phyloP scores from a whole-genome alignment of 92 coral and sea anemone species.

The Phenganax stokvisi region DNA sequence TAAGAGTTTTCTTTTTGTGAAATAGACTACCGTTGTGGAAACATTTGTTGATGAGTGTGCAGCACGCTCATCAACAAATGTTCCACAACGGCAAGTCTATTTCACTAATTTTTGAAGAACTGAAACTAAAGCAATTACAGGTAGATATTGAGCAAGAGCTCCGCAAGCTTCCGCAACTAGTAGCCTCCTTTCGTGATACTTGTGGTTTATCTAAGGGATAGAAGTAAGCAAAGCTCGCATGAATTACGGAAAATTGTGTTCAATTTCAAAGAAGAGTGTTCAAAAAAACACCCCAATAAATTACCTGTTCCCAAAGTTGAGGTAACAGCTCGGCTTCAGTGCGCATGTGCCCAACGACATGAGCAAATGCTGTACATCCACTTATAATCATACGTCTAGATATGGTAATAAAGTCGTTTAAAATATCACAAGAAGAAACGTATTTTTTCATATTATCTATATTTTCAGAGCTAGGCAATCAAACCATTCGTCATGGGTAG shows the following conservation, averaged over 20 bases:
- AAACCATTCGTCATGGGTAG: too few species aligned
- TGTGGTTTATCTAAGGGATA: slow-evolving; percentile 71
- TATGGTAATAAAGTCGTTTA: neutral
- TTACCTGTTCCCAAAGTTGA: slow-evolving; percentile 99
- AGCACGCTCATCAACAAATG: too few species aligned
- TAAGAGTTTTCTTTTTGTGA: too few species aligned
- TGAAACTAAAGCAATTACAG: slow-evolving; percentile 48
- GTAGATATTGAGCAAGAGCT: slow-evolving; percentile 73
- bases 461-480: too few species aligned
- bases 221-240: neutral
- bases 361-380: slow-evolving; percentile 98
- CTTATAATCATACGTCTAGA: slow-evolving; percentile 93
- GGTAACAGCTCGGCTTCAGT: slow-evolving; percentile 92
- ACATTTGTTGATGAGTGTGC: too few species aligned
- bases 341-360: slow-evolving; percentile 81
- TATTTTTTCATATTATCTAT: too few species aligned
- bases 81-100: too few species aligned
- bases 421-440: too few species aligned
- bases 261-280: neutral
- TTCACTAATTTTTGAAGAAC: too few species aligned
- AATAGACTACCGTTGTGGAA: too few species aligned
- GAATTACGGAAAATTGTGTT: neutral
- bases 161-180: slow-evolving; percentile 98
- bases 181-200: slow-evolving; percentile 76
- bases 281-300: neutral